These are phyloP conservation scores for Pseudomyrmex sp. DNA, from an alignment of 1,140 invertebrate species.

Conservation along the genomic window DNA sequence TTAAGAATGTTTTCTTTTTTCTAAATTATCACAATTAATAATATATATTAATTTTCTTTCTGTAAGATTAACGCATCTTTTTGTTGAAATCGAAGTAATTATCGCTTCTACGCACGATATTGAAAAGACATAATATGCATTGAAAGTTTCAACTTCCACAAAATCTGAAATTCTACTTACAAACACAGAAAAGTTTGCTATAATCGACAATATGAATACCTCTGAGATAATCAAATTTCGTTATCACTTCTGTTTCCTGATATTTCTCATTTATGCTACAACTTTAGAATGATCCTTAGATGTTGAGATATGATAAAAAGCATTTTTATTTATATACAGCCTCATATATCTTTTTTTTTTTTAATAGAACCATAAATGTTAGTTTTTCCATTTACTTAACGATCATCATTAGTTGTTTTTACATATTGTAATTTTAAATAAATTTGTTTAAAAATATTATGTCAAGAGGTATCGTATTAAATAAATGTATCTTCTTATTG, in stretches of 20 bases:
- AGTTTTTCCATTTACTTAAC: slow-evolving; percentile 17
- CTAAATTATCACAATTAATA: too few species aligned
- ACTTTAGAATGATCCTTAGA: slow-evolving; percentile 61
- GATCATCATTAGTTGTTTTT: slow-evolving; percentile 30
- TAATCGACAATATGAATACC: slow-evolving; percentile 57
- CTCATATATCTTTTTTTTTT: slow-evolving; percentile 52
- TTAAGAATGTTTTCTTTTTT: too few species aligned
- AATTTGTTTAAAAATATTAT: slow-evolving; percentile 72
- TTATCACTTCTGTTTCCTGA: slow-evolving; percentile 11
- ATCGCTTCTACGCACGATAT: too few species aligned
- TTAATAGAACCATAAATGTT: slow-evolving; percentile 24
- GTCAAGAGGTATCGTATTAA: slow-evolving; percentile 57
- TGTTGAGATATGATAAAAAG: slow-evolving; percentile 63
- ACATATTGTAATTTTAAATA: slow-evolving; percentile 61
- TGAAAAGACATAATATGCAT: too few species aligned
- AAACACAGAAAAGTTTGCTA: slow-evolving; percentile 27
- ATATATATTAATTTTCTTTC: too few species aligned
- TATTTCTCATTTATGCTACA: slow-evolving; percentile 47
- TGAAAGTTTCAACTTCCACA: too few species aligned
- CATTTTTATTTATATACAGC: slow-evolving; percentile 73
- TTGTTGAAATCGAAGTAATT: too few species aligned
- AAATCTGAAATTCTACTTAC: too few species aligned
- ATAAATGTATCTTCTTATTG: slow-evolving; percentile 45
- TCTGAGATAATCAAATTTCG: slow-evolving; percentile 38
- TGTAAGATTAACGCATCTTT: too few species aligned